Base-by-base conservation (phyloP, 2,797 vertebrate species). In the Alosa sapidissima region DNA sequence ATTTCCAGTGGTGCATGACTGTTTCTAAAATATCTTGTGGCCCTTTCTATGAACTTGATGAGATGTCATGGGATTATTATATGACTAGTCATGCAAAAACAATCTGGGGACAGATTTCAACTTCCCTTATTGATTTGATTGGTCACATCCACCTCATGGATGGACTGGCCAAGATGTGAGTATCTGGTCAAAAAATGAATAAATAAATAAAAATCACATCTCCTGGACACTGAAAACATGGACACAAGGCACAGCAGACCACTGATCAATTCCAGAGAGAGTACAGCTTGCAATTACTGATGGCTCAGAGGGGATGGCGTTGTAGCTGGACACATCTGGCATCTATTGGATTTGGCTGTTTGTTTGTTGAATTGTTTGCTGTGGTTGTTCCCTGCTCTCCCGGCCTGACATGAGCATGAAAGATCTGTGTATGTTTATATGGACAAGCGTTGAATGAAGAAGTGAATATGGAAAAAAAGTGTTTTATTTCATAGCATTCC, bases 341-440 rank as follows among this genome's bases (percentile, higher is more conserved):
- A 87, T 90, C 86, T 84, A 84, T 87, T 89, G 87, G 86, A 85
- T 89, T 60, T 87, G 82, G 83, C 88, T 90, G 85, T 90, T 86
- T 90, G 87, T 89, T 88, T 91, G 88, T 87, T 88, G 84, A 89
- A 84, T 82, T 89, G 82, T 89, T 86, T 88, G 83, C 85, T 86
- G 85, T 84, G 88, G 84, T 83, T 86, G 84, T 88, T 72, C 72
- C 54, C 78, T 82, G 36, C 75, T 52, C 58, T 81, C 68, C 49
- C 65, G 62, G 62, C 72, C 9, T 78, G 72, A 84, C 83, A 82
- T 84, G 51, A 87, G 45, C 81, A 82, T 81, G 49, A 75, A 83
- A 87, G 84, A 87, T 28, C 16, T 58, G 45, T 81, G 62, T 82
- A 68, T 54, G n/a, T 83, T 60, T 81, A 41, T 65, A 83, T 85